Base-by-base conservation (phyloP, 2,113 vertebrate genomes). In the Agapornis roseicollis region DNA sequence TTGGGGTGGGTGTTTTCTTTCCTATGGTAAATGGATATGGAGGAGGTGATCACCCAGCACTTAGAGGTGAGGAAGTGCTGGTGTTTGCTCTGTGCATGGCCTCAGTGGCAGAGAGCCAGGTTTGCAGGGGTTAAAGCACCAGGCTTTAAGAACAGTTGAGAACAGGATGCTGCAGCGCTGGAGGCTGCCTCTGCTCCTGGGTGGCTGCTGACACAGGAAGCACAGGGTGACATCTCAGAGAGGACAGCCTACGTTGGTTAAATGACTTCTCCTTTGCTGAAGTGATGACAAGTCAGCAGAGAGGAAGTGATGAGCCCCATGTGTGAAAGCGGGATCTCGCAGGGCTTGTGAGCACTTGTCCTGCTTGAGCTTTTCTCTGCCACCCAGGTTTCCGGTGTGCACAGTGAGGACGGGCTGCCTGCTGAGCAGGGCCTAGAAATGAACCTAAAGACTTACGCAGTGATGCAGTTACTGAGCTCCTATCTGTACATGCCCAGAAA, bases 201-300 rank as follows among this genome's bases (percentile, higher is more conserved):
- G 95, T 91, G 96, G 92, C 92, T 95, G 92, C 88, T 93, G 85
- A 73, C 85, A 83, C 82, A 83, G 90, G 92, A 95, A 80, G 80
- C 82, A 8, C 28, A 16, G 71, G 42, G 88, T 94, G 95, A 85
- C 78, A 69, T 91, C 81, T 87, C 0, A 0, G 65, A 56, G 60
- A 76, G 28, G 55, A 78, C 79, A 29, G 19, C 39, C 5, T 5
- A 18, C 58, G 46, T 68, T 23, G 58, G 63, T 53, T 47, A 91
- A 84, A 78, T 16, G 19, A 35, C 52, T 86, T 69, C 35, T 39
- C 39, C n/a, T 3, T 15, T 58, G 31, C 7, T 25, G 18, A 20
- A 44, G 46, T 7, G 61, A 64, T 87, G 84, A 66, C 4, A 10
- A 2, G 17, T 77, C 85, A 79, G 14, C 19, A 5, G 73, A 28